These are phyloP conservation scores for Scomber japonicus DNA, from an alignment of 2,113 vertebrate species.

Conservation along the genomic window DNA sequence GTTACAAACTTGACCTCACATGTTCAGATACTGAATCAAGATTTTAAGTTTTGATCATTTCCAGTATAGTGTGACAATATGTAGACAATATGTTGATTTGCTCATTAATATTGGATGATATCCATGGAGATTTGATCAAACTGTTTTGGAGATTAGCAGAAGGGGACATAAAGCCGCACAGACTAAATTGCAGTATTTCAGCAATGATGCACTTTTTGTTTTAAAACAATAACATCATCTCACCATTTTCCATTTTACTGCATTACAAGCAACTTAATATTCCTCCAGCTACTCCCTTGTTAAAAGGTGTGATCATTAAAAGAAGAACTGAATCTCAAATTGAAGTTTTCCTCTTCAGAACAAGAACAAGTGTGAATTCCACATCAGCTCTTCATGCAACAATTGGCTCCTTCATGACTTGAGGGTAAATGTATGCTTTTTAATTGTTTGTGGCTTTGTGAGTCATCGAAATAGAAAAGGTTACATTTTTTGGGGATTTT, in stretches of 20 bases:
- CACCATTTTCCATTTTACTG: too few relatives aligned
- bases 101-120: too few relatives aligned
- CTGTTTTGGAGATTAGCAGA: too few relatives aligned
- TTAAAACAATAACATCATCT: not conserved
- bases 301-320: constrained; percentile 1
- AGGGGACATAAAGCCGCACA: too few relatives aligned
- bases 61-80: too few relatives aligned
- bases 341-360: not conserved
- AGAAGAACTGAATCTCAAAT: not conserved
- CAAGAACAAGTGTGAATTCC: not conserved
- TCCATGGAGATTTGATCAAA: too few relatives aligned
- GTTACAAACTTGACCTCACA: too few relatives aligned
- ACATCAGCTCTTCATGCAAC: not conserved
- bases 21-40: too few relatives aligned
- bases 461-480: constrained; percentile 17
- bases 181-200: too few relatives aligned
- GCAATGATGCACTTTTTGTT: not conserved
- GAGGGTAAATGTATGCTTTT: constrained; percentile 2
- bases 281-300: not conserved
- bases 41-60: too few relatives aligned
- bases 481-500: not conserved
- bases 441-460: constrained; percentile 22
- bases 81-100: too few relatives aligned
- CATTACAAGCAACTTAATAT: not conserved
- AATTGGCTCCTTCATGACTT: not conserved